Conservation (phyloP, 2,888 invertebrate species). For the Thymelicus acteon region DNA sequence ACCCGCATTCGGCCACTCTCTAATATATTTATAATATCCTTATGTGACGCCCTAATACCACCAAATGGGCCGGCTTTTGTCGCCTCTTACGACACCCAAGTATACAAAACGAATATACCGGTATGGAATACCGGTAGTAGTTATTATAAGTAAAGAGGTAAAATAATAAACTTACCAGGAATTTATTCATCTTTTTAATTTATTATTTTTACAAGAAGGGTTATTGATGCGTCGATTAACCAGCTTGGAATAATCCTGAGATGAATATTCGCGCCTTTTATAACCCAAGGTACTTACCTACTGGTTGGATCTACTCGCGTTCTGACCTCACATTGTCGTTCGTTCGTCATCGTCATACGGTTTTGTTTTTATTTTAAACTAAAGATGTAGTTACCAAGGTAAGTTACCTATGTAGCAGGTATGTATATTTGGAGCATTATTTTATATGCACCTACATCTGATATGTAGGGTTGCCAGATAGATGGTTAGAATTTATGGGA, state of each 20-base stretch:
- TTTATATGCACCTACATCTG: too few relatives aligned
- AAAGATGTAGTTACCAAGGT: not conserved
- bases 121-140: too few relatives aligned
- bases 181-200: conserved; percentile 36
- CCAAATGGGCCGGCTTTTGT: too few relatives aligned
- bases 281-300: conserved; percentile 14
- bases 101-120: too few relatives aligned
- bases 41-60: too few relatives aligned
- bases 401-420: too few relatives aligned
- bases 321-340: conserved; percentile 10
- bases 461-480: too few relatives aligned
- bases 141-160: not conserved
- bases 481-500: too few relatives aligned
- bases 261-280: conserved; percentile 19
- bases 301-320: not conserved
- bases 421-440: too few relatives aligned
- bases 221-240: conserved; percentile 9
- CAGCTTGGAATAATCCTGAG: conserved; percentile 12
- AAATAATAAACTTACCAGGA: conserved; percentile 35
- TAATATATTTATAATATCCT: too few relatives aligned
- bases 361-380: conserved; percentile 12
- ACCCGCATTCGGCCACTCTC: too few relatives aligned
- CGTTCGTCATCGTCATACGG: conserved; percentile 2
- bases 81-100: too few relatives aligned
- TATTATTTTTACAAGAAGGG: not conserved